Percentiles rank a stretch among this genome's conserved stretches.
Conservation (phyloP, 1,140 invertebrate genomes). For the Chlorops oryzae region DNA sequence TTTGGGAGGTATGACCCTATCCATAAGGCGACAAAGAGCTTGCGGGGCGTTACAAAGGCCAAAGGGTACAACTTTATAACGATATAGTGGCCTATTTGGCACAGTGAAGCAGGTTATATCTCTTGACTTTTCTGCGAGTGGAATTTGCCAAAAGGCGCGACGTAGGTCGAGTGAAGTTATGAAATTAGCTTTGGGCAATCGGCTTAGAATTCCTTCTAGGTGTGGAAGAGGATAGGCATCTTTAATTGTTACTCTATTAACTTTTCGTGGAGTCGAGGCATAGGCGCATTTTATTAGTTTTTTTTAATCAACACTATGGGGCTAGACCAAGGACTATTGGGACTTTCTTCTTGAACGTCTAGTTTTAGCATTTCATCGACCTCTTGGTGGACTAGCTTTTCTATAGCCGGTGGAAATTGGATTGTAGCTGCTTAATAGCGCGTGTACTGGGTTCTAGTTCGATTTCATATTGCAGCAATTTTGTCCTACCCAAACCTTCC, state of each 20-base stretch:
- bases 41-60: constrained; percentile 7
- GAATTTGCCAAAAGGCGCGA: constrained; percentile 14
- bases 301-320: constrained; percentile 6
- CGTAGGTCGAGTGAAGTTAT: constrained; percentile 7
- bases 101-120: constrained; percentile 11
- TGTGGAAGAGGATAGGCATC: constrained; percentile 13
- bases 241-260: constrained; percentile 8
- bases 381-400: constrained; percentile 14
- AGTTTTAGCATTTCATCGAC: constrained; percentile 14
- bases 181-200: constrained; percentile 11
- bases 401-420: constrained; percentile 14
- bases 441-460: not conserved
- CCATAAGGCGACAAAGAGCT: constrained; percentile 6
- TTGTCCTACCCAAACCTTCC: not conserved
- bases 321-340: constrained; percentile 16
- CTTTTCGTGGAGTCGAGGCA: constrained; percentile 11
- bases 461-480: not conserved
- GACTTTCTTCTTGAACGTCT: constrained; percentile 16
- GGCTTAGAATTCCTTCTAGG: constrained; percentile 11
- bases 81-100: constrained; percentile 4
- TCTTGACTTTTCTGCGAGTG: not conserved
- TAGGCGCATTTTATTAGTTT: constrained; percentile 8
- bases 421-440: constrained; percentile 10
- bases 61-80: constrained; percentile 9
- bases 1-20: constrained; percentile 2